Evolutionary conservation across 2,113 vertebrate species (phyloP).

Genomic region (Cyprinodon tularosa): DNA sequence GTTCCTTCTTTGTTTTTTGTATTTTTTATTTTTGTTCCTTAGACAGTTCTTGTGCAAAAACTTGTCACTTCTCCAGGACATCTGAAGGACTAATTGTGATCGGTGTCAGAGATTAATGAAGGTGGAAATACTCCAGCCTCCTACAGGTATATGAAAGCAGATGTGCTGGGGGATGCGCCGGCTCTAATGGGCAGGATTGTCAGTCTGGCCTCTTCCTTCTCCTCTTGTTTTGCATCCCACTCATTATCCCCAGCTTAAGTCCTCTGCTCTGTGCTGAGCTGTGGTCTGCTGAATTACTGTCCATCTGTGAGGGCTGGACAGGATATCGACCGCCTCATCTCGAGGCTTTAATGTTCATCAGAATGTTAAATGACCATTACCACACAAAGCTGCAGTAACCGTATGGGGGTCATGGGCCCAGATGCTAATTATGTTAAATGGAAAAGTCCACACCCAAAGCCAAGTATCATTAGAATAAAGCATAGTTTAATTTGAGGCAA

Average conservation of each 20-base stretch:
- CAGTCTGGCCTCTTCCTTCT: constrained; percentile 50
- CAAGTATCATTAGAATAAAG: constrained; percentile 53
- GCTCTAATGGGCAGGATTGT: constrained; percentile 70
- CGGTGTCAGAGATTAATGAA: constrained; percentile 80
- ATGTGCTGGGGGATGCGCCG: constrained; percentile 59
- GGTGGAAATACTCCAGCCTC: constrained; percentile 56
- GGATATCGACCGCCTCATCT: constrained; percentile 49
- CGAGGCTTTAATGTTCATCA: constrained; percentile 63
- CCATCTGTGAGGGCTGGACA: constrained; percentile 74
- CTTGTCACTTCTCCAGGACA: constrained; percentile 57
- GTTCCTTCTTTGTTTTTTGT: constrained; percentile 43
- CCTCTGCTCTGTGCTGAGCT: constrained; percentile 42
- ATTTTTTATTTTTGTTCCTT: not conserved
- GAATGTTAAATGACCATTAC: constrained; percentile 62
- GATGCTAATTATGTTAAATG: constrained; percentile 53
- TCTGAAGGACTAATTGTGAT: constrained; percentile 78
- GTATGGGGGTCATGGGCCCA: constrained; percentile 22
- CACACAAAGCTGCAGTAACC: constrained; percentile 37
- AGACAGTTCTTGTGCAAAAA: constrained; percentile 1
- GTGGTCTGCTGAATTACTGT: constrained; percentile 67
- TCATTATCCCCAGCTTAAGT: constrained; percentile 70
- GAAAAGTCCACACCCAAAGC: constrained; percentile 48
- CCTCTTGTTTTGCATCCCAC: constrained; percentile 39
- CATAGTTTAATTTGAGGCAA: constrained; percentile 46
- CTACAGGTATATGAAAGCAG: constrained; percentile 69